Evolutionary conservation across 2,888 invertebrate genomes (phyloP).

Genomic region (Tetanocera ferruginea): DNA sequence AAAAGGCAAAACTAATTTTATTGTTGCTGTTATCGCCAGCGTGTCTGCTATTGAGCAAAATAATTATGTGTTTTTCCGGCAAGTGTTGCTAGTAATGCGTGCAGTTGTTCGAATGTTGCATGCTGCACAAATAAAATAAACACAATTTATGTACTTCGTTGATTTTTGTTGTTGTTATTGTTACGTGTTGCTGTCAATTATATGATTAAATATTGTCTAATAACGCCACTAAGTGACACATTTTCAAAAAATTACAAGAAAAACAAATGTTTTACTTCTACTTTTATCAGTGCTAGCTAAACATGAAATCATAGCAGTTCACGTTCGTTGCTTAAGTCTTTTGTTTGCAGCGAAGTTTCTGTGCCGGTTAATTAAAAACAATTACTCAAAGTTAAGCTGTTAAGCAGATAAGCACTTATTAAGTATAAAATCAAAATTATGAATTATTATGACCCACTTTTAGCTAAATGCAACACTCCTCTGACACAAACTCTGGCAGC

Average conservation of each 20-base stretch:
- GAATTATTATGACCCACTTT: too few relatives aligned
- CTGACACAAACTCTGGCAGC: too few relatives aligned
- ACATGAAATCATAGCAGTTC: background rate
- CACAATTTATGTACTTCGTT: background rate
- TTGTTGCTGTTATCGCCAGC: background rate
- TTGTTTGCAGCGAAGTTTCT: background rate
- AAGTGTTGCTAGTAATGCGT: background rate
- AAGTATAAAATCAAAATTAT: too few relatives aligned
- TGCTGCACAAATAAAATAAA: too few relatives aligned
- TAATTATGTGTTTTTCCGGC: background rate
- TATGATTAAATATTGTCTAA: too few relatives aligned
- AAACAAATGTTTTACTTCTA: background rate
- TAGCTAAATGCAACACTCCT: too few relatives aligned
- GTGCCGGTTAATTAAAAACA: too few relatives aligned
- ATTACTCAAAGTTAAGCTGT: too few relatives aligned
- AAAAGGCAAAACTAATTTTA: too few relatives aligned
- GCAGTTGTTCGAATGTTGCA: background rate
- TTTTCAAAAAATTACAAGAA: too few relatives aligned
- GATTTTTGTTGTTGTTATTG: background rate
- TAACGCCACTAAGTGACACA: too few relatives aligned
- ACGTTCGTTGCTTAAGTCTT: constrained; percentile 34
- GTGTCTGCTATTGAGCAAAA: background rate
- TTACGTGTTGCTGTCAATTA: background rate
- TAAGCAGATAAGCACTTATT: too few relatives aligned
- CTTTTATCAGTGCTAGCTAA: constrained; percentile 1